Evolutionary conservation across 1,140 invertebrate genomes (phyloP).

Genomic region (Mercenaria mercenaria): DNA sequence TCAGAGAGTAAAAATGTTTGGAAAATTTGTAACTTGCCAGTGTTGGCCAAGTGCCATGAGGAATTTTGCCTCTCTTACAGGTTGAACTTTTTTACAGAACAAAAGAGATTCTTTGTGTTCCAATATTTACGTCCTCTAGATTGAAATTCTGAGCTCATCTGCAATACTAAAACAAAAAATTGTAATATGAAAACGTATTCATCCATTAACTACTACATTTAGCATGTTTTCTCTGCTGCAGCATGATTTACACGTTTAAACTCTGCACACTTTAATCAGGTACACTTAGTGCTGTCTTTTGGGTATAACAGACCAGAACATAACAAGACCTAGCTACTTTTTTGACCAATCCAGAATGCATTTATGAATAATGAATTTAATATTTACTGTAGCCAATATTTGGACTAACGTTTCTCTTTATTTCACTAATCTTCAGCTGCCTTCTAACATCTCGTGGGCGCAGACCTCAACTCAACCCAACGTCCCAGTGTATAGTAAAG

Average conservation of each 20-base stretch:
- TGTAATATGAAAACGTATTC: neutral
- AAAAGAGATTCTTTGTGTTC: too few species aligned
- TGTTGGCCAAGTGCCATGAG: too few species aligned
- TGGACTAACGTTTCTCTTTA: slow-evolving; percentile 66
- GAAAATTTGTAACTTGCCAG: too few species aligned
- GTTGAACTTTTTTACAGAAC: too few species aligned
- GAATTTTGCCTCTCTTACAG: too few species aligned
- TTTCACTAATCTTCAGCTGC: slow-evolving; percentile 69
- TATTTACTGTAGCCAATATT: slow-evolving; percentile 59
- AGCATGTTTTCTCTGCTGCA: slow-evolving; percentile 49
- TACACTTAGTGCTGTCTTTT: slow-evolving; percentile 60
- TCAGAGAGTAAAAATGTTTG: too few species aligned
- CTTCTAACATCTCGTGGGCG: slow-evolving; percentile 68
- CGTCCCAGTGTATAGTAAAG: slow-evolving; percentile 57
- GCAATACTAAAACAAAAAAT: neutral
- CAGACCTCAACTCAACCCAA: slow-evolving; percentile 52
- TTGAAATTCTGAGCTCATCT: neutral
- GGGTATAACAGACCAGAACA: slow-evolving; percentile 60
- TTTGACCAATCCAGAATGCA: slow-evolving; percentile 60
- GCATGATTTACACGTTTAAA: slow-evolving; percentile 44
- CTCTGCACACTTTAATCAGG: slow-evolving; percentile 67
- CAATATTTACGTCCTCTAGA: too few species aligned
- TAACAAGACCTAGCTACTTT: slow-evolving; percentile 58
- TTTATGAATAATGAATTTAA: slow-evolving; percentile 53
- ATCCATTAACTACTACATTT: slow-evolving; percentile 26